Conservation (phyloP, 2,797 vertebrate species). For the Nyctibius grandis region DNA sequence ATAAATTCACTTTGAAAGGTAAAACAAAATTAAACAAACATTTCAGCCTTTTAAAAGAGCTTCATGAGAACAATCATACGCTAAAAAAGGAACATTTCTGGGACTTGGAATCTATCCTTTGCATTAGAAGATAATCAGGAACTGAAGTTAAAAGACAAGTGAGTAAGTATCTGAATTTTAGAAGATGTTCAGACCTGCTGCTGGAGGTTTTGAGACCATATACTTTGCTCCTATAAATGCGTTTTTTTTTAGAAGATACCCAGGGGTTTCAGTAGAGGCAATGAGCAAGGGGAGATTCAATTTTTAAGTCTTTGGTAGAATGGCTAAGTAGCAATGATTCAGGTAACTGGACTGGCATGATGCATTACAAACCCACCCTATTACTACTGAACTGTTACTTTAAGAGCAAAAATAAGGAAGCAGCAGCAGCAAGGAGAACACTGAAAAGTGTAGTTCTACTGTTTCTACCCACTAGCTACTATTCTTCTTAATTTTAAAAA, state of each 20-base stretch:
- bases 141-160: neutral
- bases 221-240: neutral
- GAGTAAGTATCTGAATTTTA: neutral
- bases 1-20: neutral
- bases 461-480: neutral
- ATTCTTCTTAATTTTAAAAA: neutral
- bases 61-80: neutral
- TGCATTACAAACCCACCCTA: neutral
- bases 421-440: neutral
- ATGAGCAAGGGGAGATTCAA: neutral
- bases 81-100: neutral
- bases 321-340: neutral
- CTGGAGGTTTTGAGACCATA: neutral
- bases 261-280: neutral
- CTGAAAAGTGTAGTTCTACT: neutral
- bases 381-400: neutral
- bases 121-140: neutral
- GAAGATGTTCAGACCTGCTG: neutral
- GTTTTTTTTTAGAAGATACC: neutral
- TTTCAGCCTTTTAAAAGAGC: neutral
- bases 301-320: neutral
- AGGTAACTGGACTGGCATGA: neutral
- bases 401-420: neutral
- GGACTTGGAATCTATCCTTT: neutral
- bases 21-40: constrained; percentile 11